Percentiles rank a stretch among this genome's conserved stretches.
Evolutionary conservation across 1,140 invertebrate species (phyloP).

Genomic region (Heterodera carotae): DNA sequence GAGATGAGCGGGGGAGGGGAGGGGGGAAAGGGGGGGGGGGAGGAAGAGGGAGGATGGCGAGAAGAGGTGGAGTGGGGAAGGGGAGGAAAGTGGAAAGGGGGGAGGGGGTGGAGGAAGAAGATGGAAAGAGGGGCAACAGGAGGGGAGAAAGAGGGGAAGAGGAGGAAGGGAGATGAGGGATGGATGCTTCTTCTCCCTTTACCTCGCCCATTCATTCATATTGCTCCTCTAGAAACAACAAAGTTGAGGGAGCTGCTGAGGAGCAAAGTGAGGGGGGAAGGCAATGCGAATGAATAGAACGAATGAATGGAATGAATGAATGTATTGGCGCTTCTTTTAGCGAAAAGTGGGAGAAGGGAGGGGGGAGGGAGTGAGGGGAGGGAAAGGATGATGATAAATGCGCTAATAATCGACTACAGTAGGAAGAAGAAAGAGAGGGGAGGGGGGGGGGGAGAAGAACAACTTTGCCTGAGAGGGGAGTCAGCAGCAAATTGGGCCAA

Average conservation of each 20-base stretch:
- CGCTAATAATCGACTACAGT: slow-evolving; percentile 20
- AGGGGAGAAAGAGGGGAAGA: neutral
- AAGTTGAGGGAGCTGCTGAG: neutral
- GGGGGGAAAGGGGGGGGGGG: neutral
- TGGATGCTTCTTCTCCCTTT: no score
- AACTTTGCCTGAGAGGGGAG: neutral
- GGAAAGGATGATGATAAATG: slow-evolving; percentile 11
- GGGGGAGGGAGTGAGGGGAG: no score
- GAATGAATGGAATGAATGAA: slow-evolving; percentile 1
- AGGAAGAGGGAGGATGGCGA: neutral
- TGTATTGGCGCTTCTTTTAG: slow-evolving; percentile 5
- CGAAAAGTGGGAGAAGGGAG: neutral
- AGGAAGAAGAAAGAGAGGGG: neutral
- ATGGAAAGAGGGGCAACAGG: neutral
- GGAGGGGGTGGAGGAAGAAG: no score
- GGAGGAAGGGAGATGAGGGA: no score
- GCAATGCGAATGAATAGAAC: neutral
- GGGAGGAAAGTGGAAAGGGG: no score
- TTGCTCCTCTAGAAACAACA: neutral
- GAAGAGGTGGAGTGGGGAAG: neutral
- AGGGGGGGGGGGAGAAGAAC: neutral
- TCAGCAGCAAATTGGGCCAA: neutral
- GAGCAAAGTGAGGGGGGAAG: no score
- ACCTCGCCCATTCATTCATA: no score
- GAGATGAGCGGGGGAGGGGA: neutral